Conservation (phyloP, 2,888 invertebrate species). For the Erebia epiphron region DNA sequence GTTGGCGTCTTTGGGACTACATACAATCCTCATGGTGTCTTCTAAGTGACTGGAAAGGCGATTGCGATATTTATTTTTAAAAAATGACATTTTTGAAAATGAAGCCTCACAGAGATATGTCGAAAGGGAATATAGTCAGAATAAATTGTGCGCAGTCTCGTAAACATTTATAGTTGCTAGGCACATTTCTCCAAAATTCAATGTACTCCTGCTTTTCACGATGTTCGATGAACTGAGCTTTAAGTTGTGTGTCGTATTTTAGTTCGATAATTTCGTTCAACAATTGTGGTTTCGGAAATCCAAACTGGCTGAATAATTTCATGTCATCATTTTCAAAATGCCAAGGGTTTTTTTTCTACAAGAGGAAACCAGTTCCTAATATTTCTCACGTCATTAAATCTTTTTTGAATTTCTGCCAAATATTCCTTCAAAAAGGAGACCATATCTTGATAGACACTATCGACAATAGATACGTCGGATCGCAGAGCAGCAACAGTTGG, state of each 20-base stretch:
- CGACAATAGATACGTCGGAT: constrained; percentile 5
- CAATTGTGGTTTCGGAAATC: constrained; percentile 14
- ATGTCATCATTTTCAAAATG: constrained; percentile 13
- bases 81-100: no score
- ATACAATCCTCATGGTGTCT: no score
- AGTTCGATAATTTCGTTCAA: constrained; percentile 19
- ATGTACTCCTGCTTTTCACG: neutral
- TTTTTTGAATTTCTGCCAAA: constrained; percentile 14
- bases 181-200: constrained; percentile 7
- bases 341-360: constrained; percentile 14
- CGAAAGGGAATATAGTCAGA: constrained; percentile 1
- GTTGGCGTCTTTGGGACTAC: no score
- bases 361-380: constrained; percentile 1
- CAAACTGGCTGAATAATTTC: constrained; percentile 15
- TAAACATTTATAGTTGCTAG: constrained; percentile 6
- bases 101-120: neutral
- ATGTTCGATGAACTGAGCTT: constrained; percentile 1
- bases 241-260: constrained; percentile 10
- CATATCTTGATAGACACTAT: constrained; percentile 12
- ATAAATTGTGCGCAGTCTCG: constrained; percentile 7
- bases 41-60: no score
- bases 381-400: constrained; percentile 13
- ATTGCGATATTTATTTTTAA: no score
- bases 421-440: neutral
- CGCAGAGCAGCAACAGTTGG: constrained; percentile 17